These are phyloP conservation scores for Oryzias curvinotus DNA, from an alignment of 2,113 vertebrate species.

Conservation along the genomic window DNA sequence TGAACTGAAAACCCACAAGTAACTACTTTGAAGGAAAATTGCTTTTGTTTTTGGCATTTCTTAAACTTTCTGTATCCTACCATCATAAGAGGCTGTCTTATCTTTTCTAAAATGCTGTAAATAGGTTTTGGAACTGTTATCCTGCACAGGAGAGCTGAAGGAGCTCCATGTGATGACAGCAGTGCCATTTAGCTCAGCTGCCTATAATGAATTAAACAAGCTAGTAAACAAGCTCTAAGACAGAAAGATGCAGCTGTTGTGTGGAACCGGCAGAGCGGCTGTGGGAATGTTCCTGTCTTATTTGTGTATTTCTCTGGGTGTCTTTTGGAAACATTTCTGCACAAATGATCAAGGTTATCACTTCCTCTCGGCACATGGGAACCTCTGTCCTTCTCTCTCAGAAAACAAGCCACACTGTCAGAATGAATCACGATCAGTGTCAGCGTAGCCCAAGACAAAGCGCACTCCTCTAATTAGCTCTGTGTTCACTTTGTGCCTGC, in stretches of 20 bases:
- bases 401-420: conserved; percentile 15
- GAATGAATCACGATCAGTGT: conserved; percentile 20
- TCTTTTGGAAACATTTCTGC: conserved; percentile 43
- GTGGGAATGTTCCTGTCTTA: conserved; percentile 20
- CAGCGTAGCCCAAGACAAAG: conserved; percentile 9
- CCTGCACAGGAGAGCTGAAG: not conserved
- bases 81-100: no score
- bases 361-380: conserved; percentile 52
- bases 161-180: not conserved
- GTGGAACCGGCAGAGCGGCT: conserved; percentile 15
- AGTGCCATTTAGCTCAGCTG: not conserved
- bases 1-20: no score
- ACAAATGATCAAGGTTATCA: conserved; percentile 36
- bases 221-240: not conserved
- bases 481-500: conserved; percentile 16
- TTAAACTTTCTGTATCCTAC: no score
- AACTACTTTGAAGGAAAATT: no score
- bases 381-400: conserved; percentile 29
- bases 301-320: conserved; percentile 4
- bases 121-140: not conserved
- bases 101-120: no score
- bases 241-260: conserved; percentile 9
- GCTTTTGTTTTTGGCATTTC: no score
- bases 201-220: not conserved
- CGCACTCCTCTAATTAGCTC: conserved; percentile 3